phyloP scores from a whole-genome alignment of 2,113 vertebrate genomes.

The Larimichthys crocea region DNA sequence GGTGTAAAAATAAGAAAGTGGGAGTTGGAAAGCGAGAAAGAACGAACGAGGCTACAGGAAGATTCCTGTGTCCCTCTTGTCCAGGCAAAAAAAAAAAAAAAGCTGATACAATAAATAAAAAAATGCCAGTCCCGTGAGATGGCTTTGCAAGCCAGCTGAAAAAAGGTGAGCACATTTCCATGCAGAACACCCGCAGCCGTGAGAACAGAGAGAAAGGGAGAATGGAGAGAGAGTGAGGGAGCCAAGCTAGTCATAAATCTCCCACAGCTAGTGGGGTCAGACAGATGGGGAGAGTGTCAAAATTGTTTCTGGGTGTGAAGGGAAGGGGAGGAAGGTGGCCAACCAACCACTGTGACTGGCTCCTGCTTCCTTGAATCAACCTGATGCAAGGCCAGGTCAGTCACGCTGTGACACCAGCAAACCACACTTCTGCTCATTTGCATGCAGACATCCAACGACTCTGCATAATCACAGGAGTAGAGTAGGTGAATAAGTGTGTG shows the following conservation, averaged over 20 bases:
- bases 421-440: slow-evolving; percentile 57
- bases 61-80: slow-evolving; percentile 30
- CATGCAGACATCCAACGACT: slow-evolving; percentile 43
- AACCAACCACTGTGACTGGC: slow-evolving; percentile 63
- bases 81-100: slow-evolving; percentile 42
- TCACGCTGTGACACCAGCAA: slow-evolving; percentile 56
- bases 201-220: slow-evolving; percentile 58
- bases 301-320: slow-evolving; percentile 72
- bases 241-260: slow-evolving; percentile 74
- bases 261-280: slow-evolving; percentile 73
- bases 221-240: slow-evolving; percentile 30
- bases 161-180: slow-evolving; percentile 69
- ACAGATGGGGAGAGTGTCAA: slow-evolving; percentile 67
- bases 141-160: slow-evolving; percentile 55
- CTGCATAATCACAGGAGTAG: slow-evolving; percentile 34
- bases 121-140: slow-evolving; percentile 50
- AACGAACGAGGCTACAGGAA: slow-evolving; percentile 3
- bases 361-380: slow-evolving; percentile 67
- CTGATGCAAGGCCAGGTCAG: slow-evolving; percentile 46
- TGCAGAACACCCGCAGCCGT: slow-evolving; percentile 68
- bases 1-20: slow-evolving; percentile 7
- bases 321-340: slow-evolving; percentile 55
- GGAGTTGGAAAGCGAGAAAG: slow-evolving; percentile 12
- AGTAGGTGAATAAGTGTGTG: neutral
- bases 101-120: slow-evolving; percentile 64